These are phyloP conservation scores for Atractosteus spatula DNA, from an alignment of 2,113 vertebrate species.

Conservation along the genomic window DNA sequence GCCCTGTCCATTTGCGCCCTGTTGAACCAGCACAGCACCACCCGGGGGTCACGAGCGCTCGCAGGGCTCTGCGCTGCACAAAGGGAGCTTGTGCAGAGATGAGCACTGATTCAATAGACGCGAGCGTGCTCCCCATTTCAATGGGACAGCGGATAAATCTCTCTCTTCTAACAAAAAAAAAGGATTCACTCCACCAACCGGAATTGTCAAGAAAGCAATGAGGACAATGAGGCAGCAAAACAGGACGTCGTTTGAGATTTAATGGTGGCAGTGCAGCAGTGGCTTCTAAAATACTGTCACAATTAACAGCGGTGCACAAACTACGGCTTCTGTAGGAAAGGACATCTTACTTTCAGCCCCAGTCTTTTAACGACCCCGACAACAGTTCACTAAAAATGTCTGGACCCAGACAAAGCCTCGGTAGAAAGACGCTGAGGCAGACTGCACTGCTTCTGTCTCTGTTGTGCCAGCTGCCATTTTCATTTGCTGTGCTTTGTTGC, in stretches of 20 bases:
- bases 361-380: too few species aligned
- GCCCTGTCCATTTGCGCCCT: neutral
- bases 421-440: too few species aligned
- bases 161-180: neutral
- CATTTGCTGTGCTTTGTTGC: too few species aligned
- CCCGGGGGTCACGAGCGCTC: constrained; percentile 17
- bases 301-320: too few species aligned
- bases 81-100: constrained; percentile 7
- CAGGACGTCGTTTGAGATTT: constrained; percentile 1
- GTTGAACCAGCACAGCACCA: neutral
- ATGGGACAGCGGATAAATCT: constrained; percentile 14
- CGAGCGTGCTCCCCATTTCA: constrained; percentile 16
- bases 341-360: too few species aligned
- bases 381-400: too few species aligned
- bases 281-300: too few species aligned
- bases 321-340: too few species aligned
- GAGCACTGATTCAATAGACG: neutral
- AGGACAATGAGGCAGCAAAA: neutral
- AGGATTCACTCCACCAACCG: neutral
- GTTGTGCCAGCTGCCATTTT: too few species aligned
- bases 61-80: constrained; percentile 1
- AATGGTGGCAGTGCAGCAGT: neutral
- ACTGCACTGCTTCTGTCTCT: too few species aligned
- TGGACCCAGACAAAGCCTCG: too few species aligned
- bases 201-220: neutral